Evolutionary conservation across 2,888 invertebrate species (phyloP), one percentile per base, ranked within the genome.

Genomic region (Willowsia nigromaculata): DNA sequence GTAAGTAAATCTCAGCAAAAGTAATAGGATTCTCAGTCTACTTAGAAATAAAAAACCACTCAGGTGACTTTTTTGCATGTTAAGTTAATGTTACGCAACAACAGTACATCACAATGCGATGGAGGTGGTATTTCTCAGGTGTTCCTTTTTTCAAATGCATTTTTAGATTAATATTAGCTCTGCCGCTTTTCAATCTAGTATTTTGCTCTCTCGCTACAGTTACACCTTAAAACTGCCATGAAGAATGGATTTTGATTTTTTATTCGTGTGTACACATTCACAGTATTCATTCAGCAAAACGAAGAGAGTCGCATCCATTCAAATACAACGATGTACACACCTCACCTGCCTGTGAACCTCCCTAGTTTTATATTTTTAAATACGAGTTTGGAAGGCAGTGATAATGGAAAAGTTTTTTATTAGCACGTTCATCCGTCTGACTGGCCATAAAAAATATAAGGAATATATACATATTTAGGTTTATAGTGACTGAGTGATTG

Each of bases 151-250:
- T 33, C 18, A 37, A 37, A 68, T 15, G 65, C 30, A 50, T n/a
- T 50, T n/a, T n/a, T 15, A 18, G n/a, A 50, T 50, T 50, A 50
- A 18, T 11, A 18, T 50, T 18, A 50, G 11, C 18, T 1, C 4
- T 50, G 18, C 18, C 18, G 50, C 18, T 15, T 50, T 50, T 50
- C 18, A 0, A 18, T 18, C 50, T 18, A n/a, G 2, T 50, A 50
- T 50, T 27, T 13, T 30, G 11, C 15, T 25, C 22, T 15, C 30
- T 27, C 30, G 11, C 7, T n/a, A 37, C 65, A 68, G 65, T 33
- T 68, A 68, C 65, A 68, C 65, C 65, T 68, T 68, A 68, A 68
- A 68, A 33, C 65, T 68, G 65, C 18, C 37, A 37, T 33, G 65
- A 37, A 68, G 27, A 62, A 27, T 65, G 65, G 15, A 33, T 65